Percentiles rank a stretch among this genome's conserved stretches.
phyloP scores from a whole-genome alignment of 2,113 vertebrate species.

The Noctilio leporinus region DNA sequence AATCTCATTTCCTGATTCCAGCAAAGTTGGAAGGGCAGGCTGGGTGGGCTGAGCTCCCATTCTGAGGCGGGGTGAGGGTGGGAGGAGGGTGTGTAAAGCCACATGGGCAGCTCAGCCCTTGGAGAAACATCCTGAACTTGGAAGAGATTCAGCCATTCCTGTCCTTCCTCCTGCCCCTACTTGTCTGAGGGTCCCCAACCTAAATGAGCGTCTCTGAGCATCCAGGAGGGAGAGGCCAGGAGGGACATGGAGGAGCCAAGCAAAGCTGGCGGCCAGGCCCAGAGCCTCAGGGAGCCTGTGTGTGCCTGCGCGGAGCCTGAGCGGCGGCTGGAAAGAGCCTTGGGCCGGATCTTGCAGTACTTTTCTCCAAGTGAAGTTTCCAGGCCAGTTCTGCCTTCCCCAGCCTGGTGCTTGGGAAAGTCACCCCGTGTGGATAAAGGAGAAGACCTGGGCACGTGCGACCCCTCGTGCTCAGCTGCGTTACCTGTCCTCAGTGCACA shows the following conservation, averaged over 20 bases:
- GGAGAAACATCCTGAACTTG: background rate
- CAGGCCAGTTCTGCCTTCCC: background rate
- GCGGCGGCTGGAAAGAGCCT: background rate
- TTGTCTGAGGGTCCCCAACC: background rate
- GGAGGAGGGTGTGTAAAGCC: background rate
- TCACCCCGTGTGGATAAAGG: background rate
- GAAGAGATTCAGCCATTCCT: background rate
- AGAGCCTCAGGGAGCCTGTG: background rate
- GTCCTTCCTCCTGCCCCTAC: background rate
- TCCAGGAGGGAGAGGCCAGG: background rate
- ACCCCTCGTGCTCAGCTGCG: background rate
- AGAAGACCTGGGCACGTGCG: background rate
- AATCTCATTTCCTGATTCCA: constrained; percentile 50
- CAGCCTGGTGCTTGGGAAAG: background rate
- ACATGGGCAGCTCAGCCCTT: background rate
- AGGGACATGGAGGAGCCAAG: background rate
- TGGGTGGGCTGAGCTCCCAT: background rate
- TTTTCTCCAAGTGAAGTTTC: background rate
- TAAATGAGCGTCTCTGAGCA: background rate
- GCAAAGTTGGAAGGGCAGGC: background rate
- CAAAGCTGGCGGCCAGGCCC: background rate
- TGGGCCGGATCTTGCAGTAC: background rate
- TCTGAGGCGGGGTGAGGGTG: no score
- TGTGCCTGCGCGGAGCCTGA: background rate
- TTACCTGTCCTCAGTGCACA: background rate